phyloP scores from a whole-genome alignment of 2,888 invertebrate species.

The Calephelis perditalis region DNA sequence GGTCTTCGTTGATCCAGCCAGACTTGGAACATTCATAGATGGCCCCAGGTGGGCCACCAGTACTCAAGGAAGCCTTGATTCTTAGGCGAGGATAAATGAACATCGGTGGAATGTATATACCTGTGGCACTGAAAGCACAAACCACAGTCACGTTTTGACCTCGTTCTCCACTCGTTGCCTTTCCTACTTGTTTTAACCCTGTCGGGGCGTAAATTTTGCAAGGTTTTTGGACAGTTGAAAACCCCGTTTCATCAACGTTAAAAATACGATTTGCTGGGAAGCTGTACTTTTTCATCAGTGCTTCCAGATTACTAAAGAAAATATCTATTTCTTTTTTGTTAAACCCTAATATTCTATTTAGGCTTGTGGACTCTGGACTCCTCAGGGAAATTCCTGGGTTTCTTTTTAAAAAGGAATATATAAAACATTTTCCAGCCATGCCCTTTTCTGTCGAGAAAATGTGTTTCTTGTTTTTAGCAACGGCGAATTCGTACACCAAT shows the following conservation, averaged over 20 bases:
- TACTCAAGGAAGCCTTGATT: constrained; percentile 21
- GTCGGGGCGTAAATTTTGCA: too few relatives aligned
- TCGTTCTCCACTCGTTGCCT: too few relatives aligned
- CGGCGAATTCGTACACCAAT: not conserved
- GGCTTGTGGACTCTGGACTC: constrained; percentile 8
- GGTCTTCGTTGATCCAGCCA: not conserved
- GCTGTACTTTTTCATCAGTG: constrained; percentile 17
- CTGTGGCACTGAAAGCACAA: too few relatives aligned
- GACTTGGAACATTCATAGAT: too few relatives aligned
- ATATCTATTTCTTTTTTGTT: constrained; percentile 6
- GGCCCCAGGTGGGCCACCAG: constrained; percentile 15
- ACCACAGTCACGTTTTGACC: too few relatives aligned
- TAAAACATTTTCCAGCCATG: constrained; percentile 13
- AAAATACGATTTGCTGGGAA: constrained; percentile 22
- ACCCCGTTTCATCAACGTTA: constrained; percentile 23
- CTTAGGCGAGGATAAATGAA: not conserved
- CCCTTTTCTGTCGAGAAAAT: too few relatives aligned
- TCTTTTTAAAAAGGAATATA: constrained; percentile 17
- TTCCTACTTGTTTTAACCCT: too few relatives aligned
- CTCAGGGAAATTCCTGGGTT: constrained; percentile 15
- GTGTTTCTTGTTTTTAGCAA: too few relatives aligned
- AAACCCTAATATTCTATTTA: constrained; percentile 13
- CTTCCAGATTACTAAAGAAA: constrained; percentile 18
- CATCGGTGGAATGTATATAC: too few relatives aligned
- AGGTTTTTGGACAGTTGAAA: constrained; percentile 7